Percentiles rank a stretch among this genome's conserved stretches.
Evolutionary conservation across 2,797 vertebrate genomes (phyloP).

Genomic region (Spheniscus humboldti): DNA sequence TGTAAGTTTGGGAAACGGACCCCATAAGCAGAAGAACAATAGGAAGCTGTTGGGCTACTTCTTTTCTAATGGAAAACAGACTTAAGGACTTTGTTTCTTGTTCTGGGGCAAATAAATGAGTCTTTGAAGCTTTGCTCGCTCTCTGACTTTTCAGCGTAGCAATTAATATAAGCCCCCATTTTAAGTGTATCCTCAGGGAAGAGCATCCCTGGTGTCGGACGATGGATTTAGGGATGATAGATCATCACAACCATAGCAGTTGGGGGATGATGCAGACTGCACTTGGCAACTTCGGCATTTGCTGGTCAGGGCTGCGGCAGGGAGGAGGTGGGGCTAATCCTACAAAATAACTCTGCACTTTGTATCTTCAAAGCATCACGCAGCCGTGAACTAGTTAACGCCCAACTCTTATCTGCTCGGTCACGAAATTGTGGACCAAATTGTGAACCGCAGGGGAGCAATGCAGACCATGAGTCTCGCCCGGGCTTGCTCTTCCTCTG

Average conservation of each 20-base stretch:
- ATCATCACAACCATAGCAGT: accelerated
- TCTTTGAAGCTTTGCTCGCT: background rate
- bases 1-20: background rate
- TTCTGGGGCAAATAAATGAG: background rate
- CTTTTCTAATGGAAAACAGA: slow-evolving; percentile 9
- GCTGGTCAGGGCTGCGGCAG: background rate
- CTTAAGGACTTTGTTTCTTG: background rate
- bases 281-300: background rate
- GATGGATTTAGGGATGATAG: background rate
- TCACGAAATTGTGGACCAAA: background rate
- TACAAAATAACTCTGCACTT: background rate
- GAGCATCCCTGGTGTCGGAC: background rate
- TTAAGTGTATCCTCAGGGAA: background rate
- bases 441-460: accelerated
- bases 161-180: background rate
- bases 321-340: background rate
- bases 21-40: background rate
- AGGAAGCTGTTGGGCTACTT: background rate
- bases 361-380: background rate
- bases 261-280: background rate
- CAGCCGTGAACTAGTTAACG: background rate
- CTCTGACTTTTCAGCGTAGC: background rate
- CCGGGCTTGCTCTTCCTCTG: background rate
- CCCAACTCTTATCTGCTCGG: accelerated
- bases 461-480: background rate